A percentile compares a stretch with the other conserved stretches of the same genome.
Conservation (phyloP, 2,113 vertebrate genomes). For the Narcine bancroftii region DNA sequence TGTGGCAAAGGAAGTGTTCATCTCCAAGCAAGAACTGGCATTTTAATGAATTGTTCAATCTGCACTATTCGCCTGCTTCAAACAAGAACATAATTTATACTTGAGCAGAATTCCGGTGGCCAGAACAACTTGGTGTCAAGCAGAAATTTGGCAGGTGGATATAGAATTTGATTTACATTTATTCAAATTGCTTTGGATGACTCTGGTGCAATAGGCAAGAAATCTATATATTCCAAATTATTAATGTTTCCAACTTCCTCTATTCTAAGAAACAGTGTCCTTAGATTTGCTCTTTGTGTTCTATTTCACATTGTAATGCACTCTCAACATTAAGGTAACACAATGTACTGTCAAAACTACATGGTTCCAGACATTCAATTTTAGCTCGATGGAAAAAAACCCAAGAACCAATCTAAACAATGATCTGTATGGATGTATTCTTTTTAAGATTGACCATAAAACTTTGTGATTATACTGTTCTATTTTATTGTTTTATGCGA, state of each 20-base stretch:
- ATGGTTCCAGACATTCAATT: background rate
- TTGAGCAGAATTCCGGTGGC: background rate
- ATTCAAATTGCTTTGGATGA: background rate
- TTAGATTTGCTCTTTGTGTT: background rate
- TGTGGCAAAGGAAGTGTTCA: conserved; percentile 48
- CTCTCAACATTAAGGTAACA: background rate
- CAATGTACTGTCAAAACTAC: background rate
- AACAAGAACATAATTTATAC: background rate
- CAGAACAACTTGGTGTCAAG: background rate
- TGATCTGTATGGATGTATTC: background rate
- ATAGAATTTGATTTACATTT: background rate
- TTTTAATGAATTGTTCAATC: background rate
- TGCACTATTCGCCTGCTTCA: background rate
- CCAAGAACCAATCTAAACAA: background rate
- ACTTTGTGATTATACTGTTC: background rate
- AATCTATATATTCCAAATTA: background rate
- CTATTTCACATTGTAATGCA: background rate
- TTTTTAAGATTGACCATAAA: background rate
- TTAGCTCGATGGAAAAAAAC: background rate
- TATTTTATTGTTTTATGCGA: background rate
- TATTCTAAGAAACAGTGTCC: background rate
- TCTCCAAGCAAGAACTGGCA: conserved; percentile 36
- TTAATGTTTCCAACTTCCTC: background rate
- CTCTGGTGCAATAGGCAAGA: background rate
- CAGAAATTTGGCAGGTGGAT: background rate